Evolutionary conservation across 2,113 vertebrate genomes (phyloP), one percentile per base, ranked within the genome.

Genomic region (Salvelinus sp.): DNA sequence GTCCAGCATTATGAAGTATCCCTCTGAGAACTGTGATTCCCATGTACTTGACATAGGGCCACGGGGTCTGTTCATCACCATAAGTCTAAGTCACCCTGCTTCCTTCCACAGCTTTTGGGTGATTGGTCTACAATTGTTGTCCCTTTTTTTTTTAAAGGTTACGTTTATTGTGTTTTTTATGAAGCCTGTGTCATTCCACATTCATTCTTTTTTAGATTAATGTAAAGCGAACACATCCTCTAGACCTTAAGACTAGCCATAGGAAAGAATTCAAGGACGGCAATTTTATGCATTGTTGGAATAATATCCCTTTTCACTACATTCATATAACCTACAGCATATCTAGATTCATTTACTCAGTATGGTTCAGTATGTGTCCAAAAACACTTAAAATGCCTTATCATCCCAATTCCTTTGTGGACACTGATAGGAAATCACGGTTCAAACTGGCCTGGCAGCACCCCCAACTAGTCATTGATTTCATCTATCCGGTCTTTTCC

Each of bases 11-110:
- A 60, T 54, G 71, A 76, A 80, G 71, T 66, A 75, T 84, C 20
- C 75, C 16, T 78, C n/a, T 71, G 77, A 86, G 70, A 75, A 85
- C 88, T 91, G 88, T 88, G 87, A 91, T 83, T 72, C 73, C 68
- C 57, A 33, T 44, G 23, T 25, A 75, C 77, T 78, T 79, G 77
- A 81, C 76, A 76, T 70, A 60, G 50, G 22, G 28, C 38, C 78
- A 16, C 12, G 22, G 77, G 75, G 64, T n/a, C 65, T 54, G 23
- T 57, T 63, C 48, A 76, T 63, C 68, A 74, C 25, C 25, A 38
- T 12, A 14, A 47, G 64, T 62, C 72, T 30, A 23, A 2, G 20
- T 22, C n/a, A 7, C 20, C 54, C 54, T 76, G 74, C 66, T 54
- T 75, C 68, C 25, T 54, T 75, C 68, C 25, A 78, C 73, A 20